phyloP scores from a whole-genome alignment of 2,797 vertebrate species.

The Lithobates pipiens region DNA sequence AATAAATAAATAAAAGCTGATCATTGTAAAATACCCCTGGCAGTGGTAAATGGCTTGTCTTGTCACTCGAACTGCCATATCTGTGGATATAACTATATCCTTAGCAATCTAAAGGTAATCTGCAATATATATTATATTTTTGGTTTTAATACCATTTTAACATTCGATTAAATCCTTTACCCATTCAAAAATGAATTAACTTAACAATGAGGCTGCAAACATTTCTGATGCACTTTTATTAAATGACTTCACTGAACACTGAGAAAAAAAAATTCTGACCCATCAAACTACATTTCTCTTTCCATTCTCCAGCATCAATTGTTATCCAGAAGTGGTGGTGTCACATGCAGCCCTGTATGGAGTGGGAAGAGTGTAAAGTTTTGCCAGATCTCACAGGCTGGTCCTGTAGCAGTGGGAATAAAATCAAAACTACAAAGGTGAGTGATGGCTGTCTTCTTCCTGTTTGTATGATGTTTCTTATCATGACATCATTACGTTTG shows the following conservation, averaged over 20 bases:
- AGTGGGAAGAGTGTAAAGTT: conserved; percentile 81
- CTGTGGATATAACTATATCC: too few relatives aligned
- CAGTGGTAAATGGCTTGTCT: too few relatives aligned
- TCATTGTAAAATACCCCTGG: too few relatives aligned
- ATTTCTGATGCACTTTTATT: not conserved
- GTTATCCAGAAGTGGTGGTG: conserved; percentile 84
- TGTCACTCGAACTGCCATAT: too few relatives aligned
- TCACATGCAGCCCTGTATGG: conserved; percentile 81
- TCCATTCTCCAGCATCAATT: conserved; percentile 74
- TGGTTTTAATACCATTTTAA: too few relatives aligned
- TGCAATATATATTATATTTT: too few relatives aligned
- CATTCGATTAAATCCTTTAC: not conserved
- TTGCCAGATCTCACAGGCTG: conserved; percentile 82
- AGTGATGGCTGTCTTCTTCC: conserved; percentile 65
- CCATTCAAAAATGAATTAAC: not conserved
- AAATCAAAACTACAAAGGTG: conserved; percentile 85
- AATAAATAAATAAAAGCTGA: too few relatives aligned
- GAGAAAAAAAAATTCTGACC: not conserved
- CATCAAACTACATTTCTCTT: not conserved
- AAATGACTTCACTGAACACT: not conserved
- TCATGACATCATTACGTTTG: too few relatives aligned
- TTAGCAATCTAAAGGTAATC: too few relatives aligned
- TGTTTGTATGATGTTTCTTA: too few relatives aligned
- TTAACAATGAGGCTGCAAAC: not conserved
- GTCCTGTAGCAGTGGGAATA: conserved; percentile 84